Base-by-base conservation (phyloP, 2,888 invertebrate genomes). In the Cactoblastis cactorum region DNA sequence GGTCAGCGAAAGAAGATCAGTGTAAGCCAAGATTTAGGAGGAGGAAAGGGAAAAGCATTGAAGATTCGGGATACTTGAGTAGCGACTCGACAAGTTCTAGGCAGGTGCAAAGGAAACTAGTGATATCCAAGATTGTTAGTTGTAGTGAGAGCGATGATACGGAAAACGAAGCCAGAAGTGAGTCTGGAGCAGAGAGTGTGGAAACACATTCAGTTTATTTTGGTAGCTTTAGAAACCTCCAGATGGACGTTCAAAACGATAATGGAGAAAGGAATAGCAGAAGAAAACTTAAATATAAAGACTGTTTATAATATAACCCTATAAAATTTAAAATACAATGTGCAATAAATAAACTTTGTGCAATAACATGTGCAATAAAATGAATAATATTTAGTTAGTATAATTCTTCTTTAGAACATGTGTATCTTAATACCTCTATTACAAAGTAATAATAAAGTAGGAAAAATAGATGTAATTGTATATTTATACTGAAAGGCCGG, bases 161-260 rank as follows among this genome's bases (percentile, higher is more conserved):
- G n/a, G 91, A 93, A 55, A 94, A 93, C 33, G 95, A 95, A 70
- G 96, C 94, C 6, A 92, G 95, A 56, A 95, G 96, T 83, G 96
- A 96, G 83, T 96, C 96, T 18, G 96, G 96, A 0, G 96, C 95
- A 2, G 96, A 96, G 74, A 96, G 96, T 83, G 90, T 96, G 22
- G 96, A 95, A 69, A 96, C 96, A 0, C 95, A 96, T 82, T 96
- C 96, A 2, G 96, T 96, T 35, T 95, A 95, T 72, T 96, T 95
- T 66, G 95, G 94, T 45, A 94, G 93, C 74, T 93, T 93, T 67
- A 85, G 93, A 54, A 93, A 92, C 53, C 62, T 71, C 38, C 69
- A 76, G 57, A 62, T 67, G 15, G 74, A 67, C 57, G 62, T 74
- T 19, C 80, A 80, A 45, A 74, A 68, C 53, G 57, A 54, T 33